phyloP scores from a whole-genome alignment of 2,888 invertebrate genomes.

The Drosophila prostipennis region DNA sequence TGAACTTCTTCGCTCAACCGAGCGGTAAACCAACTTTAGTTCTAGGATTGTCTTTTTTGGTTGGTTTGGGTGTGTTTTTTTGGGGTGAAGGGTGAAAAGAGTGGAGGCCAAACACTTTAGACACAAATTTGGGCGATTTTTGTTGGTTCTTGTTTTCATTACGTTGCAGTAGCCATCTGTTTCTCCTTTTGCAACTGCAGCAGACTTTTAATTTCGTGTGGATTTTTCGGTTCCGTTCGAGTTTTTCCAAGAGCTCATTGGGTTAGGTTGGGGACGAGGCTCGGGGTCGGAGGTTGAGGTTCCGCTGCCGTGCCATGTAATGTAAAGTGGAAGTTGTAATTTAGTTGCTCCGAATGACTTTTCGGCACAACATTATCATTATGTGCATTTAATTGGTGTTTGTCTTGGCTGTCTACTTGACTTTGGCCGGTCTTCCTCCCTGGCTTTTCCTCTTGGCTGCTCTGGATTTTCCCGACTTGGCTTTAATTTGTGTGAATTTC shows the following conservation, averaged over 20 bases:
- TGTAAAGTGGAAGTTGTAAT: constrained; percentile 78
- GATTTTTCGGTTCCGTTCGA: constrained; percentile 64
- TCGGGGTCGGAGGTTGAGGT: constrained; percentile 40
- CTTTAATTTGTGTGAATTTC: constrained; percentile 72
- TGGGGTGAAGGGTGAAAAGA: neutral
- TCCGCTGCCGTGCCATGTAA: constrained; percentile 69
- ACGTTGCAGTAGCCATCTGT: constrained; percentile 73
- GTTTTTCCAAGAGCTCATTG: constrained; percentile 33
- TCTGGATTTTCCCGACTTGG: constrained; percentile 27
- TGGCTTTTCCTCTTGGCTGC: constrained; percentile 15
- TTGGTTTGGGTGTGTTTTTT: constrained; percentile 10
- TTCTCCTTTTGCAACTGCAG: constrained; percentile 56
- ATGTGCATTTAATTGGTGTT: constrained; percentile 79
- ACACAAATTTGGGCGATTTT: constrained; percentile 50
- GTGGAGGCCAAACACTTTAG: constrained; percentile 41
- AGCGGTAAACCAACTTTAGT: constrained; percentile 65
- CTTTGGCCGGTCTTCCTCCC: constrained; percentile 11
- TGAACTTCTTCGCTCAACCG: constrained; percentile 68
- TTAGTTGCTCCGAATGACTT: constrained; percentile 75
- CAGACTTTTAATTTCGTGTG: constrained; percentile 74
- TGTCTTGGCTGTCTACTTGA: constrained; percentile 72
- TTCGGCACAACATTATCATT: constrained; percentile 80
- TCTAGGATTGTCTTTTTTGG: constrained; percentile 51
- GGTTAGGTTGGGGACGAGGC: constrained; percentile 41
- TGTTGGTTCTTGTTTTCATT: constrained; percentile 69